Evolutionary conservation across 2,113 vertebrate genomes (phyloP).

Genomic region (Argyrosomus japonicus): DNA sequence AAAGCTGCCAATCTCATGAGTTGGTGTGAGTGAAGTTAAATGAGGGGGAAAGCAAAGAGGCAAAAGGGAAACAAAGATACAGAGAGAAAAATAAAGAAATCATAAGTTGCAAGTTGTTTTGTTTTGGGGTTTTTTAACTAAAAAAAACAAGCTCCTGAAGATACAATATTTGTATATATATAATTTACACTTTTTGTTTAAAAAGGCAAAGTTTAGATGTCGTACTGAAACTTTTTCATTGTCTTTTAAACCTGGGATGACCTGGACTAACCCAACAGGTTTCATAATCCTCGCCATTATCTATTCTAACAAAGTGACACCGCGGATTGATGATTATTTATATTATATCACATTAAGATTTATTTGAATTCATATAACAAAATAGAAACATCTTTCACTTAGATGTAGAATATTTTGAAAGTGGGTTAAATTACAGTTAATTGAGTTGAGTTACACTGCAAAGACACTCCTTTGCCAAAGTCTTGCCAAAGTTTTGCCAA

Average conservation of each 20-base stretch:
- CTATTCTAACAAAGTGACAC: background rate
- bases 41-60: background rate
- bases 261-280: background rate
- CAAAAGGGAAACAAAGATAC: background rate
- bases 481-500: slow-evolving; percentile 60
- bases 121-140: no score
- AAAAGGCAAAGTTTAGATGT: slow-evolving; percentile 8
- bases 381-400: background rate
- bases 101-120: background rate
- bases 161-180: background rate
- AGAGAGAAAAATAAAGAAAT: background rate
- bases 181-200: background rate
- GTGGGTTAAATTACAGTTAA: no score
- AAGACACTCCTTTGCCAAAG: slow-evolving; percentile 49
- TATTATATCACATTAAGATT: background rate
- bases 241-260: slow-evolving; percentile 17
- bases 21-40: slow-evolving; percentile 35
- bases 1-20: slow-evolving; percentile 41
- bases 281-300: background rate
- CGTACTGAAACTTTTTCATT: slow-evolving; percentile 19
- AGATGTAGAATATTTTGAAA: background rate
- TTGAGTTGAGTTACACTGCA: no score
- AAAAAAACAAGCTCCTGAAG: background rate
- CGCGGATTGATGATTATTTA: background rate
- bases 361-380: background rate